Conservation (phyloP, 2,113 vertebrate species). For the Gavialis gangeticus region DNA sequence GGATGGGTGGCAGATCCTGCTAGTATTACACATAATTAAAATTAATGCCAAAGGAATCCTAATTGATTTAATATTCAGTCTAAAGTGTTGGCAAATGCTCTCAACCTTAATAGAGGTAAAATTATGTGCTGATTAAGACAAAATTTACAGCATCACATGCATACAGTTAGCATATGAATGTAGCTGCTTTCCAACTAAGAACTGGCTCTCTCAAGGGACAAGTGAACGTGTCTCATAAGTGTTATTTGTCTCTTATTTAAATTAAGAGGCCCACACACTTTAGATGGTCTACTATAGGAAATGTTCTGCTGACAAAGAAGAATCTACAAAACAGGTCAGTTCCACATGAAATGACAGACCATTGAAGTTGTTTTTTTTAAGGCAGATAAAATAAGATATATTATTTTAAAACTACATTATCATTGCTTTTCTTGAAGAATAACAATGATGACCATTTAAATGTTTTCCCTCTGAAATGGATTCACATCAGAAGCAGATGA, state of each 20-base stretch:
- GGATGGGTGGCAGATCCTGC: not conserved
- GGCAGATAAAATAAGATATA: not conserved
- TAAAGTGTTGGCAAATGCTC: not conserved
- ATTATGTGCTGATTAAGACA: not conserved
- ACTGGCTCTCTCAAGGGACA: not conserved
- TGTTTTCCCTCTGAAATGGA: not conserved
- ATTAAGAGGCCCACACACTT: not conserved
- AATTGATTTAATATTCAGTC: not conserved
- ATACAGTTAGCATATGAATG: not conserved
- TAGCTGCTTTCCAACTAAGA: not conserved
- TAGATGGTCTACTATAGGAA: not conserved
- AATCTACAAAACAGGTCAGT: not conserved
- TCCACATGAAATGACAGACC: not conserved
- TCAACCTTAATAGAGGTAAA: not conserved
- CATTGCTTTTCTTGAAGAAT: rapidly evolving
- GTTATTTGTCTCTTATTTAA: not conserved
- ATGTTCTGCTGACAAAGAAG: not conserved
- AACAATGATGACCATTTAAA: not conserved
- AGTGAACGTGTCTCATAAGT: not conserved
- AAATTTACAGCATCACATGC: not conserved
- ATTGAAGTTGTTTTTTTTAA: not conserved
- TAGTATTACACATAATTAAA: not conserved
- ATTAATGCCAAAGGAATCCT: not conserved
- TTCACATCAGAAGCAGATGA: not conserved
- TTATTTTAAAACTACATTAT: not conserved